Percentiles rank a stretch among this genome's conserved stretches.
Conservation (phyloP, 2,797 vertebrate species). For the Danio tinwini region DNA sequence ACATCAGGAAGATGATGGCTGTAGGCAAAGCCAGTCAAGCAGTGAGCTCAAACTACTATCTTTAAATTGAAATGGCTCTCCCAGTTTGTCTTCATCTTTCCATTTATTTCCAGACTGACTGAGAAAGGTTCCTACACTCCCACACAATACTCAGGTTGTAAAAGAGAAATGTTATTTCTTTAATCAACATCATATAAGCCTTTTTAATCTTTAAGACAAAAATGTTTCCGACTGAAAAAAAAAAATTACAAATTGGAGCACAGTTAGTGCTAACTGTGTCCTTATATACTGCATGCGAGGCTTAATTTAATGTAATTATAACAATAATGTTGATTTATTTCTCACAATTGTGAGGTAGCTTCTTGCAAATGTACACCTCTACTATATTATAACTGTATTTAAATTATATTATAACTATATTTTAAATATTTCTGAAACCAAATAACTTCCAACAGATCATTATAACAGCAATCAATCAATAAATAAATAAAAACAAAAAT, state of each 20-base stretch:
- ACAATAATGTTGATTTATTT: background rate
- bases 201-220: background rate
- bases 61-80: slow-evolving; percentile 43
- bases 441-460: too few relatives aligned
- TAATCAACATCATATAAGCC: background rate
- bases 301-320: background rate
- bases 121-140: background rate
- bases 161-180: background rate
- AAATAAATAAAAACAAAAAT: too few relatives aligned
- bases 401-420: too few relatives aligned
- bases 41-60: slow-evolving; percentile 38
- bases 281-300: background rate
- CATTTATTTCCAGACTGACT: background rate
- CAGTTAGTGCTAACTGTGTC: too few relatives aligned
- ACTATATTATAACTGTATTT: too few relatives aligned
- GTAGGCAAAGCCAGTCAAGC: slow-evolving; percentile 33
- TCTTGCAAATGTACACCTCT: too few relatives aligned
- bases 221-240: background rate
- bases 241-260: too few relatives aligned
- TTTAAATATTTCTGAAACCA: too few relatives aligned
- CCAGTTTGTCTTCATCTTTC: slow-evolving; percentile 20
- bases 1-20: slow-evolving; percentile 40
- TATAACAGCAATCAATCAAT: too few relatives aligned
- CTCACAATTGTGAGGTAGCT: background rate
- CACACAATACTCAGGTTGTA: background rate